These are phyloP conservation scores for Leptodactylus fallax DNA, from an alignment of 2,797 vertebrate species.

Conservation along the genomic window DNA sequence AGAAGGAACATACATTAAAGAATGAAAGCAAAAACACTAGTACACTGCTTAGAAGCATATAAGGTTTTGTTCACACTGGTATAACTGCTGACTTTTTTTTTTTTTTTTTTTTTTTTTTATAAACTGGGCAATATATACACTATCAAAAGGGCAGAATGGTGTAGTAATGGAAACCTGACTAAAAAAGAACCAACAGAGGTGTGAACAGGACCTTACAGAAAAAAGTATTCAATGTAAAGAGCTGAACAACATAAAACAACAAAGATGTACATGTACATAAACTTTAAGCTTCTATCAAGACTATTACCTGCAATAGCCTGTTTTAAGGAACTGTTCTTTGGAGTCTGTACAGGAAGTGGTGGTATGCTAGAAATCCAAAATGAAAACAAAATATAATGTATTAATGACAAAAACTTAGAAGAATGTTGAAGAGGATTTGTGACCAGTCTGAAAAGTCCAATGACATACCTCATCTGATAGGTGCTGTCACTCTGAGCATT, in stretches of 20 bases:
- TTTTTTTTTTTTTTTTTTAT: too few species aligned
- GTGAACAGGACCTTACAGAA: neutral
- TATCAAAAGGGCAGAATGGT: too few species aligned
- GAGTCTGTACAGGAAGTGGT: conserved; percentile 47
- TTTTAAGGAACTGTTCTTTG: conserved; percentile 28
- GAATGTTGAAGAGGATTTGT: too few species aligned
- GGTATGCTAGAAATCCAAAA: conserved; percentile 37
- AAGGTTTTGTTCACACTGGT: neutral
- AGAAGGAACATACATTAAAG: neutral
- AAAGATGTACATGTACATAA: neutral
- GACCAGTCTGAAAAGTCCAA: too few species aligned
- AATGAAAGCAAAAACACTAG: neutral
- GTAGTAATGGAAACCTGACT: too few species aligned
- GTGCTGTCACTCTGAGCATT: too few species aligned
- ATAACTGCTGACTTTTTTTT: neutral
- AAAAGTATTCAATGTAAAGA: neutral
- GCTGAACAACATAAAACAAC: neutral
- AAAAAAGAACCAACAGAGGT: neutral
- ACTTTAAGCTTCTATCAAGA: neutral
- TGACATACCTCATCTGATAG: too few species aligned
- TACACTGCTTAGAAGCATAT: neutral
- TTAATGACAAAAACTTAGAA: neutral
- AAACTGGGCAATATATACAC: neutral
- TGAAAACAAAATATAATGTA: neutral
- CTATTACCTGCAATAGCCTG: conserved; percentile 56